A percentile compares a stretch with the other conserved stretches of the same genome.
Evolutionary conservation across 1,140 invertebrate genomes (phyloP).

Genomic region (Apis cerana): DNA sequence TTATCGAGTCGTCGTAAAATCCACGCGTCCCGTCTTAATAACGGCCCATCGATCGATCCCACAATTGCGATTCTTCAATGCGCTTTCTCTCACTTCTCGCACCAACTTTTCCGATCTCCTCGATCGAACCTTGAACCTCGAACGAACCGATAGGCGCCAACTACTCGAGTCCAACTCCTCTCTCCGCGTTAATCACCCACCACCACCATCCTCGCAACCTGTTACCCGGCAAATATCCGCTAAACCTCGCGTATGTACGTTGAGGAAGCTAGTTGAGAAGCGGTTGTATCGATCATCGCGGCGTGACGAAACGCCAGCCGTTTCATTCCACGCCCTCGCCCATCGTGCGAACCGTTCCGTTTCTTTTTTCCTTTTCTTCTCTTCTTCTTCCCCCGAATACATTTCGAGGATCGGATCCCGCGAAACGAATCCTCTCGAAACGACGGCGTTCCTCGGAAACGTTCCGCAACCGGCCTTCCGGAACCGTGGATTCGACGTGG

Average conservation of each 20-base stretch:
- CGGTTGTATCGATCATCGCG: slow-evolving; percentile 56
- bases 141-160: too few relatives aligned
- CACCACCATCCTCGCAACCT: too few relatives aligned
- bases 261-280: slow-evolving; percentile 26
- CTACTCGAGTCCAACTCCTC: neutral
- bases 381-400: neutral
- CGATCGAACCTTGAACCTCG: too few relatives aligned
- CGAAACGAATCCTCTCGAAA: neutral
- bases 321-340: slow-evolving; percentile 14
- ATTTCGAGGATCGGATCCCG: slow-evolving; percentile 1
- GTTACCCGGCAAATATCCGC: slow-evolving; percentile 34
- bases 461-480: neutral
- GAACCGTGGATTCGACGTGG: too few relatives aligned
- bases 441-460: neutral
- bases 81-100: slow-evolving; percentile 8
- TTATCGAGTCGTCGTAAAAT: slow-evolving; percentile 59
- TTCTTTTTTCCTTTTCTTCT: neutral
- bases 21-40: slow-evolving; percentile 46
- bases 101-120: too few relatives aligned
- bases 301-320: slow-evolving; percentile 43
- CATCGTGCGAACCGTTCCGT: slow-evolving; percentile 3
- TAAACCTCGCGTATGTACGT: slow-evolving; percentile 22
- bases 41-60: slow-evolving; percentile 62
- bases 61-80: slow-evolving; percentile 67
- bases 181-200: slow-evolving; percentile 20